These are phyloP conservation scores for Sphyrna mokarran DNA, from an alignment of 2,113 vertebrate species.

Conservation along the genomic window DNA sequence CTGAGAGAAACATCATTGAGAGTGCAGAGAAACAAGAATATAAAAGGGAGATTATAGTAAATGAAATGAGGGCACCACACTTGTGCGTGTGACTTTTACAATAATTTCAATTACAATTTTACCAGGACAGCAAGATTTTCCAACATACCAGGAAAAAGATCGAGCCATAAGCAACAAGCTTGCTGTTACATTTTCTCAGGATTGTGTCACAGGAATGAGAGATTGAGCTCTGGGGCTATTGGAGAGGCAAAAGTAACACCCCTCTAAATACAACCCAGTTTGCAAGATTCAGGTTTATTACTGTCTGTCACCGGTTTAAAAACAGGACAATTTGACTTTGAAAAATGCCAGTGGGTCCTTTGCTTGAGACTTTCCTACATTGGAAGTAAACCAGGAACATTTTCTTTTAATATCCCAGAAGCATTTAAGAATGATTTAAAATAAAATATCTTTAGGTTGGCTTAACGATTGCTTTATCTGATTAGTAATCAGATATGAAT, in stretches of 20 bases:
- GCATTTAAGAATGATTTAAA: neutral
- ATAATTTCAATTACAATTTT: neutral
- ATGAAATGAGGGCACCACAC: neutral
- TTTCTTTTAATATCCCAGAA: neutral
- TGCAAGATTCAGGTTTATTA: neutral
- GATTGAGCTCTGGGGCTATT: neutral
- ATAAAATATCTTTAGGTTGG: neutral
- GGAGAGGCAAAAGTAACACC: neutral
- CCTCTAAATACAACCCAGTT: neutral
- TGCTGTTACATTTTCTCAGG: neutral
- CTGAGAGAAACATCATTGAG: neutral
- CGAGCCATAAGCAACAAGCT: neutral
- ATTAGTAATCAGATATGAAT: neutral
- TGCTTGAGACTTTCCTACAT: neutral
- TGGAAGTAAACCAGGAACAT: neutral
- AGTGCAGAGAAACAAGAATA: neutral
- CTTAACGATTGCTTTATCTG: neutral
- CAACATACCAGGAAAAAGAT: neutral
- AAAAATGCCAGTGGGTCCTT: neutral
- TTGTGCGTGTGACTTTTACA: neutral
- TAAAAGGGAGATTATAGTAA: neutral
- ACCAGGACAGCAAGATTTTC: neutral
- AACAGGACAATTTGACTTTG: neutral
- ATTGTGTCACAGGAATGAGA: neutral
- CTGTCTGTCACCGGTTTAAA: neutral